Percentiles rank a stretch among this genome's conserved stretches.
These are phyloP conservation scores for Habroteleia sp. DNA, from an alignment of 2,888 invertebrate species.

Conservation along the genomic window DNA sequence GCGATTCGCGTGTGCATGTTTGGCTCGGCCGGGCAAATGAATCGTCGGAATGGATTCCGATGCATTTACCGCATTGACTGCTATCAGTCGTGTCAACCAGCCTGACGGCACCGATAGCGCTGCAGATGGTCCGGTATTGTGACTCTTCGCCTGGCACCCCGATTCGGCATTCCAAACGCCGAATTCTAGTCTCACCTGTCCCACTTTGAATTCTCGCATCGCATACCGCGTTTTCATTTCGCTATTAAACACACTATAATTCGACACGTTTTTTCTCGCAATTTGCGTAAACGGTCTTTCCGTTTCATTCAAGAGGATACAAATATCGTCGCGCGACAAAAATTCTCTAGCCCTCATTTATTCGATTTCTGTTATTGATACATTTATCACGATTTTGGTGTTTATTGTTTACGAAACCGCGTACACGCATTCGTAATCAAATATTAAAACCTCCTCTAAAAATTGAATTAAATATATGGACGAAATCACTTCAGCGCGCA, in stretches of 20 bases:
- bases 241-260: conserved; percentile 16
- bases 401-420: no score
- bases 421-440: no score
- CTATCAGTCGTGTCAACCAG: conserved; percentile 72
- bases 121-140: conserved; percentile 71
- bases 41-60: conserved; percentile 71
- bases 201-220: conserved; percentile 35
- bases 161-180: conserved; percentile 69
- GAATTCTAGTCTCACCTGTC: conserved; percentile 46
- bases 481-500: no score
- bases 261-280: no score
- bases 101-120: conserved; percentile 74
- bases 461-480: no score
- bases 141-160: conserved; percentile 60
- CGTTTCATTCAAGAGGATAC: no score
- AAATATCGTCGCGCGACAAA: no score
- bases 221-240: conserved; percentile 35
- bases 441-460: no score
- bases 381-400: no score
- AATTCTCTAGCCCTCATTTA: no score
- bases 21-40: conserved; percentile 49
- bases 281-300: no score
- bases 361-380: no score
- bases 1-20: conserved; percentile 58
- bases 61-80: conserved; percentile 73